Evolutionary conservation across 2,113 vertebrate genomes (phyloP).

Genomic region (Tetrao urogallus): DNA sequence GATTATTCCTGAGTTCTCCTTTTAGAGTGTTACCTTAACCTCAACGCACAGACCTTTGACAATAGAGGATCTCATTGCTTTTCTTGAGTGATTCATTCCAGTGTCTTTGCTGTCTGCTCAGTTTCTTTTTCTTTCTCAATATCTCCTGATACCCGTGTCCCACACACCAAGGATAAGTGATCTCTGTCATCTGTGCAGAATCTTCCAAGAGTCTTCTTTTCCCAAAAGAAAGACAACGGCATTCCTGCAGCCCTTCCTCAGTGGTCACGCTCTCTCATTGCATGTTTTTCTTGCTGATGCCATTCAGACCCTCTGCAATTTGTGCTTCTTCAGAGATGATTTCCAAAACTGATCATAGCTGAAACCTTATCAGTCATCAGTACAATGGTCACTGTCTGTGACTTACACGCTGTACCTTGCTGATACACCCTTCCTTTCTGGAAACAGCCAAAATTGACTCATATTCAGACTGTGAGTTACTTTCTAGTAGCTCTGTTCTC

Average conservation of each 20-base stretch:
- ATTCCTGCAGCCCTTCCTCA: not conserved
- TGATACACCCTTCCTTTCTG: not conserved
- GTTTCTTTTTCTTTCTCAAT: not conserved
- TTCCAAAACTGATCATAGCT: not conserved
- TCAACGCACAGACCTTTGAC: not conserved
- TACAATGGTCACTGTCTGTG: not conserved
- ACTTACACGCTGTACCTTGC: not conserved
- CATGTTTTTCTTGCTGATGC: not conserved
- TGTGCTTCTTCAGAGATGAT: not conserved
- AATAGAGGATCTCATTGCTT: not conserved
- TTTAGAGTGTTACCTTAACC: not conserved
- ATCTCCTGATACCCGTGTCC: not conserved
- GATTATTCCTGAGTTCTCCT: not conserved
- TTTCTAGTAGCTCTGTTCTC: not conserved
- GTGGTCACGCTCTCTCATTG: not conserved
- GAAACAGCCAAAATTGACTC: accelerated
- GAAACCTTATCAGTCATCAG: not conserved
- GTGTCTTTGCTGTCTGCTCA: not conserved
- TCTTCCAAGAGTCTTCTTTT: not conserved
- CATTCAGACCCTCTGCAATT: not conserved
- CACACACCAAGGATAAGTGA: not conserved
- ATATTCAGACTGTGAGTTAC: not conserved
- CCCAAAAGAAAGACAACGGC: not conserved
- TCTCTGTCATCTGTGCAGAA: not conserved
- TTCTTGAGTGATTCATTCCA: not conserved